Base-by-base conservation (phyloP, 2,888 invertebrate genomes). In the Trachelus iudaicus region DNA sequence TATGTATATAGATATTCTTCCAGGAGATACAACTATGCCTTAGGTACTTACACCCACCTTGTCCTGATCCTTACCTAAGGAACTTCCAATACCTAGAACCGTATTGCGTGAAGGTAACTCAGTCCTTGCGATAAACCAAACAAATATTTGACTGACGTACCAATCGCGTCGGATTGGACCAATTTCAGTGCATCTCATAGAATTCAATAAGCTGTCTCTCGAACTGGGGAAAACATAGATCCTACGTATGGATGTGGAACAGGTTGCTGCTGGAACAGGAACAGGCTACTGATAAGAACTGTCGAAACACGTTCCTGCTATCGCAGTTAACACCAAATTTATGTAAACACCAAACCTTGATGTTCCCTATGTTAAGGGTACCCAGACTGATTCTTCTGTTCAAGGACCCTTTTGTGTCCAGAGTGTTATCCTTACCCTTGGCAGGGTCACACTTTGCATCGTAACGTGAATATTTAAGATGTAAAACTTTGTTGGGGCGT, bases 31-130 rank as follows among this genome's bases (percentile, higher is more conserved):
- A 79, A 40, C 69, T 31, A 56, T 34, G 75, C 30, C 23, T 35
- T 73, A 56, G 40, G 74, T 77, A 30, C 78, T 15, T 68, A 68
- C 75, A 40, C 73, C 78, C 71, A 75, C 69, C 78, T 78, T 76
- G 23, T 35, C 78, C 69, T 78, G 56, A 37, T 4, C 69, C 74
- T 77, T 31, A 33, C 30, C n/a, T 1, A 71, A 56, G 56, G 15
- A 23, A 23, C 23, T 56, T 56, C 9, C 23, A 56, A 23, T 23
- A 56, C 56, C 9, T 23, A 9, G 9, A 56, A 56, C 23, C 2
- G 15, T 56, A 23, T 56, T 23, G 0, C 23, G 23, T 23, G 56
- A 56, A 56, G 23, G 56, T 35, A 35, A 56, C 23, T 2, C 56
- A 56, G 23, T 56, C 56, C 23, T 71, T 15, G 71, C 31, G 71